These are phyloP conservation scores for Orthosia gracilis DNA, from an alignment of 2,888 invertebrate genomes.

Conservation along the genomic window DNA sequence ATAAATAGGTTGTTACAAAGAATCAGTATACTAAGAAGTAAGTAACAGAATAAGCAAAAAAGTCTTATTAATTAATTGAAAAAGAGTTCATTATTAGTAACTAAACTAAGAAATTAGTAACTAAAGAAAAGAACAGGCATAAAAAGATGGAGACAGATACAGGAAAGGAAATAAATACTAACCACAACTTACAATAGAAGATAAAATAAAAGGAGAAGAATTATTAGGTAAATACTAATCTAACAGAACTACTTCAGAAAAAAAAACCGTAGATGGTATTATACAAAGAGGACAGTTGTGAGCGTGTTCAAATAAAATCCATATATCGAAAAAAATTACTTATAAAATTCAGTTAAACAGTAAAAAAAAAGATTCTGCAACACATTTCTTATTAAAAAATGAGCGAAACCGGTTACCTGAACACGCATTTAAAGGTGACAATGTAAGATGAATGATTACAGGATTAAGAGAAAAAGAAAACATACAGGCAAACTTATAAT, in stretches of 20 bases:
- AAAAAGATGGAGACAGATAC: background rate
- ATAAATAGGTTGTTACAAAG: slow-evolving; percentile 15
- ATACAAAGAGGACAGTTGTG: background rate
- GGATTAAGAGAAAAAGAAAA: background rate
- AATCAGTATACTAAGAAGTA: background rate
- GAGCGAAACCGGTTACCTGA: slow-evolving; percentile 3
- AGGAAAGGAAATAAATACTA: slow-evolving; percentile 9
- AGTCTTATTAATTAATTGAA: slow-evolving; percentile 4
- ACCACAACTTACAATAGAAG: background rate
- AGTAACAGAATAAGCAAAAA: background rate
- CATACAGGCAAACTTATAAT: background rate
- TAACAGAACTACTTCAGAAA: slow-evolving; percentile 1
- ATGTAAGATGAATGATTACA: background rate
- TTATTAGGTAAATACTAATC: background rate
- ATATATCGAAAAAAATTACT: background rate
- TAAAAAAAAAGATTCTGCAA: background rate
- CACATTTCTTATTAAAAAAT: background rate
- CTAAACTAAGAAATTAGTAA: background rate
- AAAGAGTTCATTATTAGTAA: slow-evolving; percentile 7
- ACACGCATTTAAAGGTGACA: slow-evolving; percentile 3
- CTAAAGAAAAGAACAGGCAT: slow-evolving; percentile 4
- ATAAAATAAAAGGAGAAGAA: background rate
- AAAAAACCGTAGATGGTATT: background rate
- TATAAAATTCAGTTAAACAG: background rate
- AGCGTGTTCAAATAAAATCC: slow-evolving; percentile 15